Evolutionary conservation across 2,888 invertebrate genomes (phyloP), one percentile per base, ranked within the genome.

Genomic region (Serrognathus titanus): DNA sequence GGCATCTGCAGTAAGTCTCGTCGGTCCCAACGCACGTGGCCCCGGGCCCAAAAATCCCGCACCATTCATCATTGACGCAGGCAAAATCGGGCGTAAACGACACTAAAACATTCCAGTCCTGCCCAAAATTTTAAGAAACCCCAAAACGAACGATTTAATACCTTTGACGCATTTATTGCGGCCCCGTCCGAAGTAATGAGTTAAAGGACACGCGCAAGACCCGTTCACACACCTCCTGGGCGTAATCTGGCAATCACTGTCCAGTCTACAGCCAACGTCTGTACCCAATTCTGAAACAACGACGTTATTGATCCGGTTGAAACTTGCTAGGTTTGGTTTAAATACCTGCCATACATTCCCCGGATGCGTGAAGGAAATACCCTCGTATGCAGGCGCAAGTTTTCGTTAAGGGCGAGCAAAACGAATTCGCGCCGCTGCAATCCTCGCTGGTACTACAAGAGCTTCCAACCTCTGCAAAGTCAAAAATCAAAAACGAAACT

Each of bases 341-440:
- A 39, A 12, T 46, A 57, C 50, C 53, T 36, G 39, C 53, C 37
- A 53, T 20, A 48, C 57, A 57, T 10, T 24, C 31, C 8, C 24
- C n/a, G 9, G 43, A 43, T 31, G 20, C 31, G 37, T 36, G 36
- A 3, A 39, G 48, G 35, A 40, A 58, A 31, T 58, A 58, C 5
- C 57, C 57, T 9, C 51, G 50, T 40, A 41, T 20, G 13, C 57
- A 58, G 9, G 46, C 41, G 36, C 57, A 58, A 40, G 48, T 45
- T 38, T 48, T 54, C 3, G 53, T 58, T 10, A 58, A 40, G 2
- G 57, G 51, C 10, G 57, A 58, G 13, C 57, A 58, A 9, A 49
- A 13, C 4, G 57, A 53, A 39, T 57, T 53, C 10, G 24, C 45
- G 12, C 37, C 53, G 6, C 8, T 20, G 36, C 57, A 58, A 13